Evolutionary conservation across 2,888 invertebrate genomes (phyloP), one percentile per base, ranked within the genome.

Genomic region (Pollenia amentaria): DNA sequence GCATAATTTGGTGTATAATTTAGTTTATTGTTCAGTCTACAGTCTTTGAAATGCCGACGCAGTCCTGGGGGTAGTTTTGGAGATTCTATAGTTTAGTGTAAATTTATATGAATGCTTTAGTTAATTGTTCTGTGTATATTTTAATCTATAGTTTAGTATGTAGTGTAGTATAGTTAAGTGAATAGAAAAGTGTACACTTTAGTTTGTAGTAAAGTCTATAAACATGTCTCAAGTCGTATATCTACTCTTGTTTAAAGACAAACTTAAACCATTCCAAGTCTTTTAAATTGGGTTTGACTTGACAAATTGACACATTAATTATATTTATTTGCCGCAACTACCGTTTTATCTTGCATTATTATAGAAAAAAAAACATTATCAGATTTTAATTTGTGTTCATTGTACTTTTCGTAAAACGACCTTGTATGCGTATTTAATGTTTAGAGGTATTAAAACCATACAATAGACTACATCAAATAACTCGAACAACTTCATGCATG

Each of bases 401-500:
- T 60, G 10, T 72, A n/a, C 14, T 57, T 67, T 69, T 38, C 4
- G n/a, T 80, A 16, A 42, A 64, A 70, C 57, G 85, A 81, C 85
- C 85, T 85, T 85, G 85, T 46, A 77, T 81, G 85, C 85, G 77
- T 85, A 60, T 76, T 75, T 75, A 67, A 65, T 70, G 38, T 6
- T 48, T 60, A 42, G 7, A 1, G n/a, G n/a, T 29, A 60, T 46
- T 18, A 73, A 73, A 65, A 72, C 44, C 51, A 75, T 44, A 77
- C 69, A 77, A 60, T 73, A 77, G 62, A 21, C 65, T 60, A 76
- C 55, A 57, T 18, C 46, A 75, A 73, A 42, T 48, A 76, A 65
- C 64, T 64, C 21, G 21, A 38, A 80, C 53, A 85, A 85, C 82
- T 82, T 86, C 82, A 86, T 82, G 86, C 86, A 67, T 86, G 86